Base-by-base conservation (phyloP, 2,113 vertebrate genomes). In the Chloebia gouldiae region DNA sequence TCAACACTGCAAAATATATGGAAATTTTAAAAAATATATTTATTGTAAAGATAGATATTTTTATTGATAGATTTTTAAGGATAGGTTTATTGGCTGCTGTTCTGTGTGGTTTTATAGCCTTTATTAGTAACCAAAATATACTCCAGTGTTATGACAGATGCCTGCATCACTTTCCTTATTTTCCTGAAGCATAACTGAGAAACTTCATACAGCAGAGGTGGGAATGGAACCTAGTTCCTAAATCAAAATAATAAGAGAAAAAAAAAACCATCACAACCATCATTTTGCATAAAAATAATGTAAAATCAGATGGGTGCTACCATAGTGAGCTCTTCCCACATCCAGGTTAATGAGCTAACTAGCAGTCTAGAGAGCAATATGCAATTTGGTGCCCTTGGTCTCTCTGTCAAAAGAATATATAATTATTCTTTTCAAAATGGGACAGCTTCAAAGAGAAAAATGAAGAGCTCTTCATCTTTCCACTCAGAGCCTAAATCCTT, bases 401-500 rank as follows among this genome's bases (percentile, higher is more conserved):
- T 95, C 64, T 83, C 72, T 84, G 94, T 92, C 88, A 84, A 81
- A 96, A 95, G 86, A 93, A 94, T 86, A 63, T 42, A 42, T 91
- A 94, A 97, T 95, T 95, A 96, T 94, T 96, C 95, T 93, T 96
- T 88, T 92, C 80, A 93, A 93, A 97, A 91, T 86, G 92, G 94
- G 92, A 68, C 86, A 86, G 83, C 94, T 91, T 97, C 92, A 81
- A 92, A 93, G 86, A 73, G 83, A 71, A 94, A 93, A 88, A 88
- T 40, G 25, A 94, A 95, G 86, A 95, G 79, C 80, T 81, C 92
- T 95, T 95, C 72, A 86, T 96, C 83, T 86, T 90, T 75, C 86
- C 88, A 95, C 88, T 96, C 92, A 81, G 69, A 94, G 65, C 64
- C 72, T 49, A 94, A 92, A 94, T 91, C 86, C 83, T 93, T 90